Evolutionary conservation across 1,140 invertebrate genomes (phyloP).

Genomic region (Tribolium castaneum): DNA sequence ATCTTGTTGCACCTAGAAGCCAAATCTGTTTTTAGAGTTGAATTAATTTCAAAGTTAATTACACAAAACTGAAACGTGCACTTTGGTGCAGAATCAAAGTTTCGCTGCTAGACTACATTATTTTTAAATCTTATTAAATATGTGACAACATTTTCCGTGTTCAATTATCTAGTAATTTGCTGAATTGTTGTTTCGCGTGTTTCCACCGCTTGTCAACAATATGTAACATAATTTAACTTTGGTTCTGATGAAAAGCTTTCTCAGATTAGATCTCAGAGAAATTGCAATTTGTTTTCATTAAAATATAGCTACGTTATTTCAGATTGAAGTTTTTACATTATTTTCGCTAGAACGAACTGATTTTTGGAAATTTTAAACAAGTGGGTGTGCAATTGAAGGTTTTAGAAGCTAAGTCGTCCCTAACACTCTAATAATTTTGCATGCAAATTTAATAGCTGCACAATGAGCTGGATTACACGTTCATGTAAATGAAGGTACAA

Average conservation of each 20-base stretch:
- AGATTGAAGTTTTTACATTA: too few species aligned
- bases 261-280: neutral
- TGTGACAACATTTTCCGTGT: too few species aligned
- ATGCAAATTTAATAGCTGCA: conserved; percentile 4
- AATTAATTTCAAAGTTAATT: neutral
- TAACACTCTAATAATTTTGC: conserved; percentile 5
- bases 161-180: neutral
- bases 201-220: neutral
- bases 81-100: too few species aligned
- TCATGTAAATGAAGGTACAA: conserved; percentile 13
- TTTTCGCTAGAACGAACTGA: neutral
- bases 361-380: neutral
- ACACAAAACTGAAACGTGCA: neutral
- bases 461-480: neutral
- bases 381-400: neutral
- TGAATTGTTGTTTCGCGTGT: neutral
- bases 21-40: neutral
- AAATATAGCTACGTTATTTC: too few species aligned
- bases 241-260: neutral
- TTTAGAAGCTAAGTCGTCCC: neutral
- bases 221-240: neutral
- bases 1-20: neutral
- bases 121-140: too few species aligned
- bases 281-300: neutral
- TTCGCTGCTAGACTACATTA: too few species aligned